Evolutionary conservation across 2,888 invertebrate species (phyloP).

Genomic region (Scelioninae gen. 2): DNA sequence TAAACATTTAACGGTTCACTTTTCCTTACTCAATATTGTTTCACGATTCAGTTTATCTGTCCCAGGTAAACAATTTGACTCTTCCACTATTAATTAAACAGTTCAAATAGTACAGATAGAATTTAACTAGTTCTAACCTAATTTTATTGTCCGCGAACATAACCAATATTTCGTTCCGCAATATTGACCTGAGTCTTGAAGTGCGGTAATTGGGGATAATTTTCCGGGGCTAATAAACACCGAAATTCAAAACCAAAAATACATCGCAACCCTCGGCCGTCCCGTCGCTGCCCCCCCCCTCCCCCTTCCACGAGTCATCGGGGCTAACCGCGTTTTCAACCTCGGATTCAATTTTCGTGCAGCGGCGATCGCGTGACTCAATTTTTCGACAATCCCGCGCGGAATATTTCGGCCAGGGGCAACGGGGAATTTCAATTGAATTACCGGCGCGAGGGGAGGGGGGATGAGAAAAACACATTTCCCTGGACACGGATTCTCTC

Average conservation of each 20-base stretch:
- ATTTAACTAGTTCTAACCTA: too few relatives aligned
- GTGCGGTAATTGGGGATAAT: conserved; percentile 70
- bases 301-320: conserved; percentile 66
- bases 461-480: conserved; percentile 62
- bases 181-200: conserved; percentile 42
- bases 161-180: too few relatives aligned
- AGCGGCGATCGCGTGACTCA: conserved; percentile 71
- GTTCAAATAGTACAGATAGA: too few relatives aligned
- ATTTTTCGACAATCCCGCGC: conserved; percentile 72
- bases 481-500: conserved; percentile 59
- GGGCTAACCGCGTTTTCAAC: conserved; percentile 67
- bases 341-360: conserved; percentile 73
- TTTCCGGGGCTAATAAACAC: conserved; percentile 68
- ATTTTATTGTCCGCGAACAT: too few relatives aligned
- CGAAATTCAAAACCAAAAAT: conserved; percentile 70
- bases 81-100: too few relatives aligned
- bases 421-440: conserved; percentile 68
- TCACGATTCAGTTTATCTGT: too few relatives aligned
- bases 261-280: conserved; percentile 51
- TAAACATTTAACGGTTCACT: too few relatives aligned
- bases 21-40: too few relatives aligned
- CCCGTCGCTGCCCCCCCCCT: conserved; percentile 27
- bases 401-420: conserved; percentile 57
- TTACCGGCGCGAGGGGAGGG: conserved; percentile 61
- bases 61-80: too few relatives aligned